Percentiles rank a stretch among this genome's conserved stretches.
These are phyloP conservation scores for Aspidapion aeneum DNA, from an alignment of 2,888 invertebrate species.

Conservation along the genomic window DNA sequence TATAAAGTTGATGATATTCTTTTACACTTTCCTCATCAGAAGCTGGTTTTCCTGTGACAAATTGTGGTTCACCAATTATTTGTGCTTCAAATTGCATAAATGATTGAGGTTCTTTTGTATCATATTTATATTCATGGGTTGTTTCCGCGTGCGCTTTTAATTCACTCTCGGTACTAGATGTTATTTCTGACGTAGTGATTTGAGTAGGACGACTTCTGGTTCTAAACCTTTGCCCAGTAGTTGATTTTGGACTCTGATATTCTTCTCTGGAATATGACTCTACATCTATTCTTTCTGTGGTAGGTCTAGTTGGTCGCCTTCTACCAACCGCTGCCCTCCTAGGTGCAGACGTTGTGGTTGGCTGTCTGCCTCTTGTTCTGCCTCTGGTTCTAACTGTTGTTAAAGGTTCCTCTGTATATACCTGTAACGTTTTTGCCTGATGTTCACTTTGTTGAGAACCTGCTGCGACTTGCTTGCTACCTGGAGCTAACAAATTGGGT, in stretches of 20 bases:
- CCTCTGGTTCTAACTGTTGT: conserved; percentile 40
- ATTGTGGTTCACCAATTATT: conserved; percentile 24
- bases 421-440: not conserved
- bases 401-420: conserved; percentile 19
- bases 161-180: conserved; percentile 33
- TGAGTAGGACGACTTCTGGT: conserved; percentile 38
- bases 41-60: conserved; percentile 20
- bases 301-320: conserved; percentile 39
- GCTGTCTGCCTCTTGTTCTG: conserved; percentile 50
- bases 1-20: conserved; percentile 27
- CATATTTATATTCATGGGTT: conserved; percentile 23
- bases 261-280: conserved; percentile 27
- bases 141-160: conserved; percentile 13
- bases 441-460: not conserved
- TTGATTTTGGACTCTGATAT: conserved; percentile 27
- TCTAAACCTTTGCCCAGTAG: conserved; percentile 38
- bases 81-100: conserved; percentile 36
- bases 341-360: conserved; percentile 40
- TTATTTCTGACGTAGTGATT: conserved; percentile 28
- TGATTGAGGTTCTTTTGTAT: conserved; percentile 31
- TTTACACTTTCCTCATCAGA: conserved; percentile 14
- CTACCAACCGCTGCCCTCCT: conserved; percentile 39
- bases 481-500: conserved; percentile 41
- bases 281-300: conserved; percentile 25
- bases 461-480: conserved; percentile 25